These are phyloP conservation scores for Distichodus sexfasciatus DNA, from an alignment of 2,797 vertebrate genomes.

Conservation along the genomic window DNA sequence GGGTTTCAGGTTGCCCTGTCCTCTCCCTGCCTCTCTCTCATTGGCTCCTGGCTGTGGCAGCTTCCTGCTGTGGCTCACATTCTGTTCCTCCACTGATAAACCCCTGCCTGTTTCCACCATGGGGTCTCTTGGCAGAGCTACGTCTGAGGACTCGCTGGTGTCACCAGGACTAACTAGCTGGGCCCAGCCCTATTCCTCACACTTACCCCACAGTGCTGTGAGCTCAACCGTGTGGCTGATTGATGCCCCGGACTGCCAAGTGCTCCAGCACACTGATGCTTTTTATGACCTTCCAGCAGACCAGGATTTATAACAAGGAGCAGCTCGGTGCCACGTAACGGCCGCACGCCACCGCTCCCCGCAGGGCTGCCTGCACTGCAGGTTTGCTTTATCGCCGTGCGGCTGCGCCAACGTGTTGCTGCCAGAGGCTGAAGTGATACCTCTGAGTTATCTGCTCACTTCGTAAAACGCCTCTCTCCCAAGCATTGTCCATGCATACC, in stretches of 20 bases:
- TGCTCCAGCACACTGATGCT: constrained; percentile 48
- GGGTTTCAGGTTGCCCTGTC: constrained; percentile 21
- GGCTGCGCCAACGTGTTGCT: constrained; percentile 9
- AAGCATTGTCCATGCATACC: too few relatives aligned
- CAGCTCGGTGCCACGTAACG: constrained; percentile 59
- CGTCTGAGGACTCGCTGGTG: constrained; percentile 1
- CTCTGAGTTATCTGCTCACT: background rate
- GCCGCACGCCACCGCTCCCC: constrained; percentile 19
- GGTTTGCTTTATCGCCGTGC: constrained; percentile 17
- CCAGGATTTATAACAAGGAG: constrained; percentile 51
- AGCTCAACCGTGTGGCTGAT: constrained; percentile 42
- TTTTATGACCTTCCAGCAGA: constrained; percentile 54
- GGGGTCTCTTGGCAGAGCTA: constrained; percentile 17
- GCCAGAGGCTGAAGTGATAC: background rate
- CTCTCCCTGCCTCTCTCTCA: constrained; percentile 26
- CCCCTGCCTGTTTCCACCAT: constrained; percentile 22
- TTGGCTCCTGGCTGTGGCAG: background rate
- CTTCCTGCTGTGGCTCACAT: constrained; percentile 12
- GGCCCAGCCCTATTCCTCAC: background rate
- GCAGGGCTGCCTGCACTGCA: constrained; percentile 4
- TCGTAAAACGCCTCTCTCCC: background rate
- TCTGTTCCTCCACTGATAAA: constrained; percentile 36
- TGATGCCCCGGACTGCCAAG: constrained; percentile 51
- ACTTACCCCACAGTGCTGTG: constrained; percentile 20
- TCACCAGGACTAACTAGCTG: background rate